These are phyloP conservation scores for Cataglyphis albicans DNA, from an alignment of 2,888 invertebrate genomes.

Conservation along the genomic window DNA sequence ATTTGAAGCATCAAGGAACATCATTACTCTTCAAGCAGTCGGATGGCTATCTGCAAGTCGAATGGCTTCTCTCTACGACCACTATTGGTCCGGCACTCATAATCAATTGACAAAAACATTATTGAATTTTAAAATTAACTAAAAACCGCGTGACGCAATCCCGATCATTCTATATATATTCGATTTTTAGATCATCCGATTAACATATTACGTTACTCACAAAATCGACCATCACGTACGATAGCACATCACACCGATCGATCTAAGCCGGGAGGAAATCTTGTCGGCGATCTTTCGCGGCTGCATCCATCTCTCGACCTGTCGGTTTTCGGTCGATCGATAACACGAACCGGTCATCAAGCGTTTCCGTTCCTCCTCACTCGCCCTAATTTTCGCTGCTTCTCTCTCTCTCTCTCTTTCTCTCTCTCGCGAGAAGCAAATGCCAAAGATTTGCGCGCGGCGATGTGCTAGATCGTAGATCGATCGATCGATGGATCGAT, in stretches of 20 bases:
- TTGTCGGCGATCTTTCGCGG: conserved; percentile 37
- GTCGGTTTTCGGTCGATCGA: conserved; percentile 41
- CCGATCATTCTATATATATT: conserved; percentile 8
- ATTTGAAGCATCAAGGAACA: conserved; percentile 35
- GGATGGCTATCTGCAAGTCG: not conserved
- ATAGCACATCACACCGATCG: conserved; percentile 48
- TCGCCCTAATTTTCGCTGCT: not conserved
- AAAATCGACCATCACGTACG: conserved; percentile 29
- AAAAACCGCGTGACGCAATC: not conserved
- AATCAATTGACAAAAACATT: not conserved
- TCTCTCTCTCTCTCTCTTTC: not conserved
- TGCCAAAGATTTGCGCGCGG: not conserved
- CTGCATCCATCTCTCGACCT: conserved; percentile 47
- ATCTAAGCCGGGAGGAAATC: conserved; percentile 50
- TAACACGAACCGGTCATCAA: conserved; percentile 31
- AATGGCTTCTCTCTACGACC: not conserved
- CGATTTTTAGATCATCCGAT: conserved; percentile 30
- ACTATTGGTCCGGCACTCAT: conserved; percentile 1
- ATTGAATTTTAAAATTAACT: not conserved
- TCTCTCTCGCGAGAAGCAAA: not conserved
- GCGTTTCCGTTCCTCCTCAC: conserved; percentile 7
- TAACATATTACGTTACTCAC: conserved; percentile 22
- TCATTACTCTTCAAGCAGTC: conserved; percentile 35
- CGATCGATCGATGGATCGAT: conserved; percentile 38
- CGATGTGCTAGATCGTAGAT: conserved; percentile 34